Evolutionary conservation across 1,140 invertebrate genomes (phyloP), one percentile per base, ranked within the genome.

Genomic region (Drosophila auraria): DNA sequence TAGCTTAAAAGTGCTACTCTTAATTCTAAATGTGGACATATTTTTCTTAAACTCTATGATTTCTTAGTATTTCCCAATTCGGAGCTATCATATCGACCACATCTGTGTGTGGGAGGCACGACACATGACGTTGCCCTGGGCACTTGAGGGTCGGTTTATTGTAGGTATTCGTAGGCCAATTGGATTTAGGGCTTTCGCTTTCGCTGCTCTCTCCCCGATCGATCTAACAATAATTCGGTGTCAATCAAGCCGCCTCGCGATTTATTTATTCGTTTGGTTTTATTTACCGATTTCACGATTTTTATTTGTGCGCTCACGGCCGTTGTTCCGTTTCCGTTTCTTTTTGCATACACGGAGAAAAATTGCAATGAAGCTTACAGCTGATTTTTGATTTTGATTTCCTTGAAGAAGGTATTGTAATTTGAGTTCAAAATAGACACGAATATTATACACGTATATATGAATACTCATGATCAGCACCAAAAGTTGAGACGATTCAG

Each of bases 141-240:
- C 81, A 89, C 84, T 89, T 78, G 70, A 83, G 81, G 62, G 69
- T 68, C 62, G 58, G 69, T 68, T 59, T 53, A 83, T 83, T 83
- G 77, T 80, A 51, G 68, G 68, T 62, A 66, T 83, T 77, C 71
- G 76, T 66, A 83, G 83, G 68, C 80, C 80, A 82, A 83, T 57
- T 53, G 47, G 15, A 50, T 60, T 50, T 73, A 23, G 45, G 30
- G 40, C 42, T 78, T 70, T 72, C 80, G 77, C 77, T 87, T 87
- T 87, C 76, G 58, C 45, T 66, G 54, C 50, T 33, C 70, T 79
- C 54, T 78, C 50, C 38, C 73, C 77, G 87, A 90, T 90, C 86
- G 86, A 90, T 90, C 86, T 82, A 90, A 90, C 86, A 90, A 90
- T 90, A 90, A 90, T 90, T 86, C 59, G 68, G 82, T 82, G 90